Percentiles rank a stretch among this genome's conserved stretches.
Evolutionary conservation across 1,140 invertebrate genomes (phyloP).

Genomic region (Epicauta chinensis): DNA sequence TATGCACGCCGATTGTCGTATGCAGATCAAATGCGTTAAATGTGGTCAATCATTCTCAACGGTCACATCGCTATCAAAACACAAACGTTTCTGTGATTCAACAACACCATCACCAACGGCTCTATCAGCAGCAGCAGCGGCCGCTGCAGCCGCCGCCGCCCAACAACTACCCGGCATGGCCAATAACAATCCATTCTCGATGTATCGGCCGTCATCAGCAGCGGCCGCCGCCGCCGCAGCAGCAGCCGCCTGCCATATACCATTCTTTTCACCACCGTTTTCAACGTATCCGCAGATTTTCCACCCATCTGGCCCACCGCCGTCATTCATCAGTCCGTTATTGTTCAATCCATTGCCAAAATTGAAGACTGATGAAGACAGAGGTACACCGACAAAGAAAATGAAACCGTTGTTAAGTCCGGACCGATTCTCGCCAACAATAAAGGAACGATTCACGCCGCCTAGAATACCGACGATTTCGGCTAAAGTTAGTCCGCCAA

Average conservation of each 20-base stretch:
- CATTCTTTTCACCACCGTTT: constrained; percentile 50
- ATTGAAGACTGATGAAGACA: constrained; percentile 35
- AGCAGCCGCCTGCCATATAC: constrained; percentile 26
- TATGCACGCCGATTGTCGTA: constrained; percentile 91
- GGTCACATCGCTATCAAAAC: constrained; percentile 74
- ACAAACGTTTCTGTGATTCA: constrained; percentile 78
- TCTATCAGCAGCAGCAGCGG: constrained; percentile 43
- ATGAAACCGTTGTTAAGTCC: constrained; percentile 34
- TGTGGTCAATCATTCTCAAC: constrained; percentile 89
- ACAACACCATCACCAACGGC: constrained; percentile 46
- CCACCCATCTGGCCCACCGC: constrained; percentile 41
- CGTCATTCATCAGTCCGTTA: constrained; percentile 48
- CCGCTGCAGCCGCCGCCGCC: constrained; percentile 37
- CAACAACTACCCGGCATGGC: constrained; percentile 22
- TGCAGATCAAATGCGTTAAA: constrained; percentile 85
- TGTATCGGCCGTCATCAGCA: constrained; percentile 50
- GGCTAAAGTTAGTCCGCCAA: constrained; percentile 55
- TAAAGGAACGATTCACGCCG: constrained; percentile 46
- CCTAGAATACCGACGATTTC: constrained; percentile 42
- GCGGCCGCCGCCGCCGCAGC: too few species aligned
- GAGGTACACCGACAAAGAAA: constrained; percentile 33
- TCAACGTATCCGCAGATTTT: constrained; percentile 51
- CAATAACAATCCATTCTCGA: constrained; percentile 60
- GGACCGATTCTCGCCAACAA: constrained; percentile 28
- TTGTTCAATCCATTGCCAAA: constrained; percentile 45